These are phyloP conservation scores for Dione vanillae DNA, from an alignment of 2,888 invertebrate species.

Conservation along the genomic window DNA sequence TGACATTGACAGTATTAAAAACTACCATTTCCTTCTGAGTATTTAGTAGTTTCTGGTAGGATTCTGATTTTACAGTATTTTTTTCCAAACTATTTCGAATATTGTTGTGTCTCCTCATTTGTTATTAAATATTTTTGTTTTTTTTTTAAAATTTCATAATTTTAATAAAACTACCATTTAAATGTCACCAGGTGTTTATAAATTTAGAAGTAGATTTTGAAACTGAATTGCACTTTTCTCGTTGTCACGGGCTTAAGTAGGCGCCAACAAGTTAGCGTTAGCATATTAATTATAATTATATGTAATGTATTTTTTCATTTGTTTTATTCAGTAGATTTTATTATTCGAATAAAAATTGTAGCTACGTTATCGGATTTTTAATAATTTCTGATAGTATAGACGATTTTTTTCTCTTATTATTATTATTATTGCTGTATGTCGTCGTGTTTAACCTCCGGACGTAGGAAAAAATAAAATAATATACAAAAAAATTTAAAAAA, in stretches of 20 bases:
- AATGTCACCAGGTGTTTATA: not conserved
- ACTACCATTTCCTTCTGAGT: conserved; percentile 38
- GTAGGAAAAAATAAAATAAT: conserved; percentile 63
- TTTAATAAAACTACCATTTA: conserved; percentile 6
- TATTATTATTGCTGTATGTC: conserved; percentile 67
- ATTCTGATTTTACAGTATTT: conserved; percentile 21
- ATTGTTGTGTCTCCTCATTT: conserved; percentile 2
- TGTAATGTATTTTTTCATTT: conserved; percentile 47
- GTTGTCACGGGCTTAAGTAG: conserved; percentile 52
- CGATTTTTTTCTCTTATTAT: conserved; percentile 56
- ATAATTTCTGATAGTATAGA: conserved; percentile 67
- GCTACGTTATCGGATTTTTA: conserved; percentile 43
- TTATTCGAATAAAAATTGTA: conserved; percentile 19
- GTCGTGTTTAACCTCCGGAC: conserved; percentile 80
- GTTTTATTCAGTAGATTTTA: conserved; percentile 33
- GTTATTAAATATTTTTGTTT: not conserved
- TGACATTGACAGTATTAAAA: conserved; percentile 28
- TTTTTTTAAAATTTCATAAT: not conserved
- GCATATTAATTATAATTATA: conserved; percentile 54
- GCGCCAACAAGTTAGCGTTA: conserved; percentile 59
- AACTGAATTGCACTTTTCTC: conserved; percentile 34
- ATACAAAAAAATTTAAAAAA: conserved; percentile 55
- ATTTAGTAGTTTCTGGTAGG: conserved; percentile 22
- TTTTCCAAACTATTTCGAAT: not conserved
- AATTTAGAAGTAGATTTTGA: conserved; percentile 14